Base-by-base conservation (phyloP, 1,140 invertebrate species). In the Orchesella cincta region DNA sequence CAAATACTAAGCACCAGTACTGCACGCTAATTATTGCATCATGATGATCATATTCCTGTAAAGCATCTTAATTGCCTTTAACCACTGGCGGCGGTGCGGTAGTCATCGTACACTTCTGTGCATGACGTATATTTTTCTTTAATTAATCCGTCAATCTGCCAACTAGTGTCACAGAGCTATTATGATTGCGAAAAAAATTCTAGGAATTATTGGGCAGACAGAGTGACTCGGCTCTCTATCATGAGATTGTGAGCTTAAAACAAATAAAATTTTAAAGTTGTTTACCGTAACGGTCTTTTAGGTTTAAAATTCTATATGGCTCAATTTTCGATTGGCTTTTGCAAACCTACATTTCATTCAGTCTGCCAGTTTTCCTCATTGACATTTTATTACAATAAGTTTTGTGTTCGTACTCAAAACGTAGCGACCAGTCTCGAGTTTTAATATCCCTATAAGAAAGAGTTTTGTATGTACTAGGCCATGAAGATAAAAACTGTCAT, bases 401-500 rank as follows among this genome's bases (percentile, higher is more conserved):
- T 46, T 46, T 46, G 8, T 46, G 39, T 20, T 46, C 8, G 39
- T 46, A 46, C 39, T 20, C 8, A 20, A 20, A 12, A 46, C 39
- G 20, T 20, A 46, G 39, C 20, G 20, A 46, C 39, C 8, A 46
- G 39, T 12, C 39, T 46, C 8, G 8, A 46, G 8, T 12, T 20
- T 46, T 8, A 8, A 46, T 20, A 46, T 20, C 39, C n/a, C 8
- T 20, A 12, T 46, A 46, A 46, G 20, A 12, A 12, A 46, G 20
- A 46, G 20, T 46, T 46, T 20, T 8, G 39, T 46, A 8, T 12
- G 8, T 46, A 46, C 20, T 12, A 46, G 20, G 20, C 20, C 39
- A 57, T n/a, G 52, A 26, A 57, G 23, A 57, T 14, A 57, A n/a
- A 57, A 14, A 57, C 52, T 57, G 52, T 57, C 52, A 57, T 57